Evolutionary conservation across 2,888 invertebrate genomes (phyloP).

Genomic region (Sphinx pinastri): DNA sequence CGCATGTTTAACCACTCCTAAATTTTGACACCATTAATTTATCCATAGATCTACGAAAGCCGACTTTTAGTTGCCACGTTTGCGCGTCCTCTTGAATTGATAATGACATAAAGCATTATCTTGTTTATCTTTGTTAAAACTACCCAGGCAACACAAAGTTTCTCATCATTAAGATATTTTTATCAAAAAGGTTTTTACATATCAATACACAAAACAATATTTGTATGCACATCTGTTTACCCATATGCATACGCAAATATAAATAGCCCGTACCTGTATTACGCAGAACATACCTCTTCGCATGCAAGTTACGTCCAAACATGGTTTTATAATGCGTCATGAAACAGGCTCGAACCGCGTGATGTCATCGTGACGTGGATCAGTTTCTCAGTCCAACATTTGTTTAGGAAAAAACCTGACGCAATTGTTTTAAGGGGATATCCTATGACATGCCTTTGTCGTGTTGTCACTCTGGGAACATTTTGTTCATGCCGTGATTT

Average conservation of each 20-base stretch:
- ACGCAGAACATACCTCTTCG: conserved; percentile 22
- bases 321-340: conserved; percentile 40
- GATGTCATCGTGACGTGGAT: conserved; percentile 47
- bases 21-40: too few relatives aligned
- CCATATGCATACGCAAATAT: conserved; percentile 5
- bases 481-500: neutral
- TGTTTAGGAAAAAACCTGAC: conserved; percentile 16
- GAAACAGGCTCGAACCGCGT: conserved; percentile 38
- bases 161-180: too few relatives aligned
- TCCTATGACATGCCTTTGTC: conserved; percentile 26
- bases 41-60: too few relatives aligned
- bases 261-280: conserved; percentile 28
- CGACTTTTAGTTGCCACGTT: too few relatives aligned
- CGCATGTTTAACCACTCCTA: too few relatives aligned
- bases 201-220: neutral
- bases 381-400: conserved; percentile 30
- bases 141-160: too few relatives aligned
- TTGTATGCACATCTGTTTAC: neutral
- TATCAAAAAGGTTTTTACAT: neutral
- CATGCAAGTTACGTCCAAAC: conserved; percentile 27
- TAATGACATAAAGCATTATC: too few relatives aligned
- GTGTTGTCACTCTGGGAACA: conserved; percentile 17
- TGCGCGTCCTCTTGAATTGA: too few relatives aligned
- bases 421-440: conserved; percentile 23
- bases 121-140: too few relatives aligned